Conservation (phyloP, 2,797 vertebrate genomes). For the Cichlasoma orientale region DNA sequence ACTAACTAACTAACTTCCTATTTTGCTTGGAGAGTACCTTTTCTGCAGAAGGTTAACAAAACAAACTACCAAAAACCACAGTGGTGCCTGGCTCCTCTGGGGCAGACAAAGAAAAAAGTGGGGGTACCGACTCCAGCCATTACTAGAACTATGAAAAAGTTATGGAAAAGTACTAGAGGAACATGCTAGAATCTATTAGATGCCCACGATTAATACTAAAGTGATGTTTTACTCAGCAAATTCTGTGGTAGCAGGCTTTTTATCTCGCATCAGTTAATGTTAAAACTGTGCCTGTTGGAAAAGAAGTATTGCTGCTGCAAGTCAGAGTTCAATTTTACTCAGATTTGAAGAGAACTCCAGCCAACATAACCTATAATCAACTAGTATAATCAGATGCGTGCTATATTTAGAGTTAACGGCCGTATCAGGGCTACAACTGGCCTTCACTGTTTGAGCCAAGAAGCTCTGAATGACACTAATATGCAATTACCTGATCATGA, state of each 20-base stretch:
- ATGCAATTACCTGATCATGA: neutral
- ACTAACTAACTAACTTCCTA: no score
- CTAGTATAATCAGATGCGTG: neutral
- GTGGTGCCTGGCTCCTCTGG: neutral
- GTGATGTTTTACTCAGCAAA: neutral
- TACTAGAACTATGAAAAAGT: neutral
- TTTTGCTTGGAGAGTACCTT: neutral
- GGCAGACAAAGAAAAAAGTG: fast-evolving
- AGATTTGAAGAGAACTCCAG: neutral
- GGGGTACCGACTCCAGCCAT: fast-evolving
- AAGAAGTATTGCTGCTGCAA: neutral
- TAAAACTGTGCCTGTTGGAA: neutral
- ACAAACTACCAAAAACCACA: neutral
- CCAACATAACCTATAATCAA: neutral
- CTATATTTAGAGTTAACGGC: neutral
- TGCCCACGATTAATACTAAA: neutral
- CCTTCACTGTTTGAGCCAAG: neutral
- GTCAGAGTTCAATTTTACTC: neutral
- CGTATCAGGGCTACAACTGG: fast-evolving
- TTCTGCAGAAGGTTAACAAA: neutral
- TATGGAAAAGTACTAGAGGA: neutral
- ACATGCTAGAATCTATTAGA: neutral
- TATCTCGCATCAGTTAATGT: neutral
- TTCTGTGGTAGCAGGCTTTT: neutral
- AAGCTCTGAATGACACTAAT: neutral